Evolutionary conservation across 2,797 vertebrate genomes (phyloP), one percentile per base, ranked within the genome.

Genomic region (Taenioides sp.): DNA sequence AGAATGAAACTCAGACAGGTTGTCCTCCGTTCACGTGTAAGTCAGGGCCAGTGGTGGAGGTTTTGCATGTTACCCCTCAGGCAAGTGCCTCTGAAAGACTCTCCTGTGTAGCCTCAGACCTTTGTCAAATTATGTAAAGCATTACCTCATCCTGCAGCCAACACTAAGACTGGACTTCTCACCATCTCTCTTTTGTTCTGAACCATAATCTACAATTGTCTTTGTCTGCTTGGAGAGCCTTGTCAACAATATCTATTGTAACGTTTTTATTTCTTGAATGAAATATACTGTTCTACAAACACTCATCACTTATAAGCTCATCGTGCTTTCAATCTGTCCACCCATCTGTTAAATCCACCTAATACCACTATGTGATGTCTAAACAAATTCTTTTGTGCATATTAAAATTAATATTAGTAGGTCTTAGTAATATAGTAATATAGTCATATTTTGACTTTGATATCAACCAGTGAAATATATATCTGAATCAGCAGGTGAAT

Each of bases 321-420:
- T 87, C 86, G 79, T 85, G 83, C 47, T 12, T 25, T 58, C 90
- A 92, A 91, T 88, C 91, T 92, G 91, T 86, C 65, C 67, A 60
- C 76, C 91, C 90, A 92, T 92, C 89, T 91, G 90, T 81, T 86
- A 71, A 82, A 83, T 87, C 77, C 76, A 59, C 71, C 79, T 75
- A 83, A 83, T 61, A 74, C 65, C 18, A 3, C 63, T 28, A 22
- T 49, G 76, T 67, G 67, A 71, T 83, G 37, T 75, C 59, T 75
- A n/a, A 52, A 81, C 79, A 84, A 68, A 40, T 31, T 12, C 16
- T 67, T 28, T 71, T 0, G 7, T 59, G 28, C 20, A 5, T 63
- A 49, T 64, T 75, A 43, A 43, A 14, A 47, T 47, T 47, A 47
- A 47, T 47, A 47, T 47, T 16, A 17, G 43, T 47, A 47, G 43